Percentiles rank a stretch among this genome's conserved stretches.
phyloP scores from a whole-genome alignment of 2,888 invertebrate genomes.

The Adelphocoris suturalis region DNA sequence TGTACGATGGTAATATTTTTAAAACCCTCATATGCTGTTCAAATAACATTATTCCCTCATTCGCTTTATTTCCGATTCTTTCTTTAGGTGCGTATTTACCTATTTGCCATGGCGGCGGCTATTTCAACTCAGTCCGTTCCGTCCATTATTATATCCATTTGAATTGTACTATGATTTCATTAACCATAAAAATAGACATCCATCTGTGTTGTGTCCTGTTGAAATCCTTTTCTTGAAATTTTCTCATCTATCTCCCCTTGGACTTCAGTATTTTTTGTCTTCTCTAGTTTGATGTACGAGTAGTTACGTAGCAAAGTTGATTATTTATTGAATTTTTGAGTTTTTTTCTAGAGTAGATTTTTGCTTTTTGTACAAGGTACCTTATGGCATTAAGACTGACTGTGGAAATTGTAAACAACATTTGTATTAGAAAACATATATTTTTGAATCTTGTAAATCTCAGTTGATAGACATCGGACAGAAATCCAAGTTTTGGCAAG shows the following conservation, averaged over 20 bases:
- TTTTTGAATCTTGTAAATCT: slow-evolving; percentile 23
- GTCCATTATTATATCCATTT: too few relatives aligned
- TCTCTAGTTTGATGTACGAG: background rate
- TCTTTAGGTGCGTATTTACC: too few relatives aligned
- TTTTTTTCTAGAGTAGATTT: slow-evolving; percentile 14
- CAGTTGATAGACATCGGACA: background rate
- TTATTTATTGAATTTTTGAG: background rate
- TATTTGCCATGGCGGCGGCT: too few relatives aligned
- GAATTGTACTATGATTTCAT: too few relatives aligned
- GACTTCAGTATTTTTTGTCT: background rate
- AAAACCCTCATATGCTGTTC: too few relatives aligned
- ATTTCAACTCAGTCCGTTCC: too few relatives aligned
- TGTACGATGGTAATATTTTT: too few relatives aligned
- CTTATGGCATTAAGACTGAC: slow-evolving; percentile 51
- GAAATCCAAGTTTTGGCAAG: too few relatives aligned
- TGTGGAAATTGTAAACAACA: background rate
- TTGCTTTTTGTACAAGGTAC: slow-evolving; percentile 34
- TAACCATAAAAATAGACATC: too few relatives aligned
- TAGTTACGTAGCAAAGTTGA: slow-evolving; percentile 2
- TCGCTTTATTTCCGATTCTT: too few relatives aligned
- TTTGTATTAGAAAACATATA: background rate
- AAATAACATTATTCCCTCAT: too few relatives aligned
- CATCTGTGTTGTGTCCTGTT: too few relatives aligned
- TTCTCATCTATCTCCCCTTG: background rate
- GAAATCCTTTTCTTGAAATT: background rate